Base-by-base conservation (phyloP, 2,888 invertebrate genomes). In the Cephalotes varians region DNA sequence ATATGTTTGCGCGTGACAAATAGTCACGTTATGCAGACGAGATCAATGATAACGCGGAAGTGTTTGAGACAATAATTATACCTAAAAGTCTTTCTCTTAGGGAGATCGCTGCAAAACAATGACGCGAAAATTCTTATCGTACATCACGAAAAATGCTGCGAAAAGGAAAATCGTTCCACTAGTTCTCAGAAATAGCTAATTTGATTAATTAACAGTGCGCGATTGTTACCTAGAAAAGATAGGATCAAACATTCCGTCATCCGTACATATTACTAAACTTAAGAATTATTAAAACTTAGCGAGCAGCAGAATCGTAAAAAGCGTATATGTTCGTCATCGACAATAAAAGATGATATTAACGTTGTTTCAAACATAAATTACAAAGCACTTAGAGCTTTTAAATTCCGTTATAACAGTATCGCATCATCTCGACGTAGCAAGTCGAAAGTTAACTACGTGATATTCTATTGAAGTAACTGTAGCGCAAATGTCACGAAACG, bases 1-100 rank as follows among this genome's bases (percentile, higher is more conserved):
- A 74, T 80, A 74, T 74, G 60, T 73, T 80, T 80, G 47, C 73
- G 25, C 28, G 21, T 49, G 74, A 62, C 72, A 73, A 73, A 73
- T 74, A 73, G 51, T 73, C 51, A 51, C 15, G 18, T 1, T 44
- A 69, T 18, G 21, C 21, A 34, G 12, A n/a, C n/a, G 67, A 67
- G 31, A 77, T 69, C 44, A 44, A 44, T 69, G 69, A 77, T 56
- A 56, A 56, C 12, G 25, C 21, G 10, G 4, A 34, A 31, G 28
- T 34, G 10, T 7, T 15, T 21, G 31, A 25, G 18, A 12, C 40
- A 21, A 54, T 9, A 77, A 56, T 74, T 74, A 62, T 18, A 69
- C 21, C 54, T 31, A 12, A 56, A 67, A 21, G 25, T 73, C 31
- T 21, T 60, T 44, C 7, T 2, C 40, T 21, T 72, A 18, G 25